A percentile compares a stretch with the other conserved stretches of the same genome.
Evolutionary conservation across 2,113 vertebrate species (phyloP).

Genomic region (Mus spicilegus): DNA sequence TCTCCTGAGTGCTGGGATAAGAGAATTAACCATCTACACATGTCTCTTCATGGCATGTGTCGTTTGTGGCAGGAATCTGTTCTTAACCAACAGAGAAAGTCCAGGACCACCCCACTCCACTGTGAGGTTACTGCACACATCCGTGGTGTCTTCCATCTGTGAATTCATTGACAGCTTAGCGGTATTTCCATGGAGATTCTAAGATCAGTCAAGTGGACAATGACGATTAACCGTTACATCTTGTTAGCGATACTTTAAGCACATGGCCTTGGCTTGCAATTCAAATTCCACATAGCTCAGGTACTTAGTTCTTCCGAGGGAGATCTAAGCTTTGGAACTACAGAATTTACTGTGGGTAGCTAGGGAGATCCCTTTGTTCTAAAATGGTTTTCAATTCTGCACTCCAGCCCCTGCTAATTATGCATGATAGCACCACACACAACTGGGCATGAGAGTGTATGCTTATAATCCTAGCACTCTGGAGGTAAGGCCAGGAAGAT

Average conservation of each 20-base stretch:
- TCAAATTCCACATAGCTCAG: not conserved
- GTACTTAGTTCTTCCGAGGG: constrained; percentile 15
- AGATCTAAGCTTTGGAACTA: not conserved
- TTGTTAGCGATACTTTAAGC: not conserved
- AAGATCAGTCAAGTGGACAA: not conserved
- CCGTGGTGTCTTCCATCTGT: not conserved
- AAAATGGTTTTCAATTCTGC: constrained; percentile 20
- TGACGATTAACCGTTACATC: not conserved
- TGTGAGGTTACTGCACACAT: not conserved
- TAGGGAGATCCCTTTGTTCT: not conserved
- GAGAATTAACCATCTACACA: not conserved
- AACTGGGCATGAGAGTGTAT: not conserved
- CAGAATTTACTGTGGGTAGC: constrained; percentile 5
- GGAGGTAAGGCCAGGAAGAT: not conserved
- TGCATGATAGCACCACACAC: not conserved
- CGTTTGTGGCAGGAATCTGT: constrained; percentile 14
- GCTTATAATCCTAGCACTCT: not conserved
- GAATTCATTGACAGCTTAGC: not conserved
- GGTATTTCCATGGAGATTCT: not conserved
- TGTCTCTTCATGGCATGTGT: constrained; percentile 23
- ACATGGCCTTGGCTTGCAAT: not conserved
- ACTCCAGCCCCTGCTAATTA: not conserved
- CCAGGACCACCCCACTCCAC: not conserved
- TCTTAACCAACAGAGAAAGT: constrained; percentile 9
- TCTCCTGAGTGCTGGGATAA: not conserved